Percentiles rank a stretch among this genome's conserved stretches.
Evolutionary conservation across 2,888 invertebrate species (phyloP).

Genomic region (Pachydiplax longipennis): DNA sequence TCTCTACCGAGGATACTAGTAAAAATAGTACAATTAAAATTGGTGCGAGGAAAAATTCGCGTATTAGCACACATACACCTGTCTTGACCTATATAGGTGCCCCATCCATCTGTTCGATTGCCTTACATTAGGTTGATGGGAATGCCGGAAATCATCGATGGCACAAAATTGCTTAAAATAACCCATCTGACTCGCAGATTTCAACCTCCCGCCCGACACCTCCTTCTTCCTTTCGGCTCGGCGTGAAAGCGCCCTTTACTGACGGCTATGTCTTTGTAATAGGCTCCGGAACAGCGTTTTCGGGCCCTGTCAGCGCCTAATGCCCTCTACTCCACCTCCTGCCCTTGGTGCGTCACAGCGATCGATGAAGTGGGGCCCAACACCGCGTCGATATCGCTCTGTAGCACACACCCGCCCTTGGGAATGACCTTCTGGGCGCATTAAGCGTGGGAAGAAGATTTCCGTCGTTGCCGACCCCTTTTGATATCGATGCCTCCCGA

Average conservation of each 20-base stretch:
- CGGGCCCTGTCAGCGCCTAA: background rate
- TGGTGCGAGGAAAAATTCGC: too few species aligned
- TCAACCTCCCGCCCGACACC: background rate
- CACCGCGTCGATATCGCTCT: conserved; percentile 23
- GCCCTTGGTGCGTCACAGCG: conserved; percentile 9
- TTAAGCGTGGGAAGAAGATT: conserved; percentile 9
- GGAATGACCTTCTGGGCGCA: conserved; percentile 36
- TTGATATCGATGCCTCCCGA: background rate
- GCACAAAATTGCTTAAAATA: background rate
- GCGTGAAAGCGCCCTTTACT: background rate
- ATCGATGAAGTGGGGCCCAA: conserved; percentile 11
- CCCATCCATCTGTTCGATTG: too few species aligned
- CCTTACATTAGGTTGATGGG: too few species aligned
- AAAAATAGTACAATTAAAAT: too few species aligned
- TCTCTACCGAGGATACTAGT: too few species aligned
- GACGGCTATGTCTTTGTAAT: background rate
- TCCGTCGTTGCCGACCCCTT: background rate
- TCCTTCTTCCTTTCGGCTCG: background rate
- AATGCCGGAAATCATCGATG: too few species aligned
- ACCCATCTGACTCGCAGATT: background rate
- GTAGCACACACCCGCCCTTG: conserved; percentile 20
- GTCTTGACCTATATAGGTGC: too few species aligned
- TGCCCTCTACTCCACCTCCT: background rate
- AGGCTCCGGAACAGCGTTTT: conserved; percentile 1
- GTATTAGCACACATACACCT: too few species aligned